phyloP scores from a whole-genome alignment of 1,140 invertebrate species.

The Metopolophium dirhodum region DNA sequence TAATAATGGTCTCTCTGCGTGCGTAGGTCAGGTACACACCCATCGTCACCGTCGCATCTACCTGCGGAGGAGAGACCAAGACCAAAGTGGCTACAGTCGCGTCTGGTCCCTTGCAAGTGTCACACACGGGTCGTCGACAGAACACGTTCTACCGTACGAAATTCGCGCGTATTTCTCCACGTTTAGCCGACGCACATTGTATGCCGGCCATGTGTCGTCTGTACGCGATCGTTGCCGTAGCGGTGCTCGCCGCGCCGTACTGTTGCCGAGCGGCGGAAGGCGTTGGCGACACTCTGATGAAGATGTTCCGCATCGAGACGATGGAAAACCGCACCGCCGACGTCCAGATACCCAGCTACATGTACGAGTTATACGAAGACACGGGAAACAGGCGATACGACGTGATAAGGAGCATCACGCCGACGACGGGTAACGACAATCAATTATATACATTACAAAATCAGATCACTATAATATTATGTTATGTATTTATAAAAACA shows the following conservation, averaged over 20 bases:
- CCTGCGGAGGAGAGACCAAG: background rate
- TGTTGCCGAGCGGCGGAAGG: background rate
- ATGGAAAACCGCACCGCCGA: background rate
- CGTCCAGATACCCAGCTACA: conserved; percentile 28
- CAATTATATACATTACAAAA: too few species aligned
- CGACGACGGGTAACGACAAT: background rate
- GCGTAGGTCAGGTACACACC: background rate
- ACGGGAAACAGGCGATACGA: conserved; percentile 20
- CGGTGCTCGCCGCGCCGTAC: background rate
- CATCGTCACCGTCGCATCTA: background rate
- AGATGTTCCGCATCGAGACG: background rate
- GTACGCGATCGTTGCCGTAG: background rate
- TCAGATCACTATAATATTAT: too few species aligned
- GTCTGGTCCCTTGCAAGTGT: conserved; percentile 36
- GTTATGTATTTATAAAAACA: too few species aligned
- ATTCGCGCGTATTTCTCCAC: background rate
- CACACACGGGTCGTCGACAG: background rate
- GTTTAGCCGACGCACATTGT: too few species aligned
- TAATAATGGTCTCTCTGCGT: conserved; percentile 21
- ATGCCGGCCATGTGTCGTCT: background rate
- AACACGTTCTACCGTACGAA: too few species aligned
- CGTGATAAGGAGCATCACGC: conserved; percentile 24
- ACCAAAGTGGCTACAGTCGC: conserved; percentile 38
- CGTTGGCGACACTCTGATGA: background rate
- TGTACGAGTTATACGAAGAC: conserved; percentile 30